Base-by-base conservation (phyloP, 2,888 invertebrate genomes). In the Pachycephus smyrnensis region DNA sequence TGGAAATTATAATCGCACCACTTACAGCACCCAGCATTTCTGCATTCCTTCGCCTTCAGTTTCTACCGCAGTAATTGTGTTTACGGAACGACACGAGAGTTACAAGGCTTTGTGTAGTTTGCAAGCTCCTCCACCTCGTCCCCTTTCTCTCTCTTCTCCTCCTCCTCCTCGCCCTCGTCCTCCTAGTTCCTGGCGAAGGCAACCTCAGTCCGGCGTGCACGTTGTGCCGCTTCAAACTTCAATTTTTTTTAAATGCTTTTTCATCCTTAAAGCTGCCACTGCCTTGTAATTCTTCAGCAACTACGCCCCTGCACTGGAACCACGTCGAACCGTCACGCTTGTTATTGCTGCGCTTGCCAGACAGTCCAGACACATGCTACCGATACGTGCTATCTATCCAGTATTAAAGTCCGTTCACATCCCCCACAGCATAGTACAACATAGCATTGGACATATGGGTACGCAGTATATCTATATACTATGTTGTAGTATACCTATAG, bases 1-100 rank as follows among this genome's bases (percentile, higher is more conserved):
- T 68, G 83, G 82, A 88, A 88, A 89, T 88, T 88, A 88, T 89
- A 88, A 89, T 89, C 88, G 87, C 82, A 83, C 87, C 89, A 88
- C 89, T 89, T 87, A 87, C 84, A 81, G 81, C 82, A 83, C 77
- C 82, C 79, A 33, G 3, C 79, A 23, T 31, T n/a, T 55, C 55
- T 55, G 9, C 84, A 81, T 83, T 84, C 81, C 86, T 78, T 33
- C 81, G 75, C 79, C 78, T 80, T 37, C 74, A 74, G 74, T 76
- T 77, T 73, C 76, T 75, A 75, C 75, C 74, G 76, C 73, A 82
- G 82, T 88, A 88, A 88, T 88, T 88, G 86, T 87, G 86, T 89
- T 88, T 88, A 86, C 84, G 80, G 80, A 84, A 81, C 82, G 84
- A 84, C 84, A 84, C 85, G 84, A 79, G 81, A 82, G 84, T 82